Evolutionary conservation across 2,797 vertebrate genomes (phyloP), one percentile per base, ranked within the genome.

Genomic region (Enteromius afrohamiltoni): DNA sequence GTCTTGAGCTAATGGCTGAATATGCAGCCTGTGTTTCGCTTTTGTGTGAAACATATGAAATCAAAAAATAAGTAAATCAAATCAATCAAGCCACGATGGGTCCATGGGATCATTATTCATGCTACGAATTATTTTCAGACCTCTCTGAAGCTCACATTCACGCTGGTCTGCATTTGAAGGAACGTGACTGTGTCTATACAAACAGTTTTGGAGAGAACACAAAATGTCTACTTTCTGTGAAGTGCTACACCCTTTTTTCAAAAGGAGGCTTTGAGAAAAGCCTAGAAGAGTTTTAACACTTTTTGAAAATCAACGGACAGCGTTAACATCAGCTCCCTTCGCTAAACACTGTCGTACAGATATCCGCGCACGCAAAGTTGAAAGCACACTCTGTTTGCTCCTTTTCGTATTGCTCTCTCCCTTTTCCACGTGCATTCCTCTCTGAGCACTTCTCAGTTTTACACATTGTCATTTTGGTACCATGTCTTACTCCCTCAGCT

Each of bases 11-110:
- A 68, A 3, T 55, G 49, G 78, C 69, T 83, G 62, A 74, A 76
- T 71, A 42, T 14, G 53, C 79, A 55, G 80, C 86, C 86, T 86
- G 88, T 83, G 88, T 87, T 87, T 87, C 82, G 71, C 75, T 87
- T 87, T 82, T 77, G 67, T 77, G 75, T 79, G 65, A 45, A 45
- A 42, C 75, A 88, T 77, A 83, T 77, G 71, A 84, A 83, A 77
- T 82, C 6, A 83, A 79, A 82, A 76, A 78, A 78, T 53, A 84
- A 85, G 71, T 85, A 83, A 87, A 78, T 53, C 68, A 83, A 76
- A 65, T 68, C 42, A 75, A 87, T 86, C 77, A 77, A 67, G 74
- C 76, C 62, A 70, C 16, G 81, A 75, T 85, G 69, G 74, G 42
- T 85, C 67, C 65, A 42, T 40, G 75, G 74, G 51, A 71, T 83